Evolutionary conservation across 53 echinoderm and acorn worm species (phyloP).

Genomic region (Echinarachnius parma): DNA sequence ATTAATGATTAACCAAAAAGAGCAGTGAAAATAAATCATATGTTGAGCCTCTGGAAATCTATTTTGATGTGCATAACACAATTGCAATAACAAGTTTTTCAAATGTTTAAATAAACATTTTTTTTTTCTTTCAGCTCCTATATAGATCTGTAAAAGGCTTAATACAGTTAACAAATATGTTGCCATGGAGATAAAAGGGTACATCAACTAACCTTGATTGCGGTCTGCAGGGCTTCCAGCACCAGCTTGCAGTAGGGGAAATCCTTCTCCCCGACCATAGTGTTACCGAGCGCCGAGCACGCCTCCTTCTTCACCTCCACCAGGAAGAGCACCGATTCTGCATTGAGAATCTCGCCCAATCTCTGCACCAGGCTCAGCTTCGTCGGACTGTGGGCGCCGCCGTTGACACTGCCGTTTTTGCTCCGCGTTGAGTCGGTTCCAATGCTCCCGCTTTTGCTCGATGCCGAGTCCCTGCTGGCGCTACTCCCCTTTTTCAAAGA

Average conservation of each 20-base stretch:
- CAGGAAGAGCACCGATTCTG: not conserved
- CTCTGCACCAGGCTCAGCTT: slow-evolving; percentile 49
- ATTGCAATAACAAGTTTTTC: too few species aligned
- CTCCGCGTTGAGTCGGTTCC: slow-evolving; percentile 16
- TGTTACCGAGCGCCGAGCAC: slow-evolving; percentile 41
- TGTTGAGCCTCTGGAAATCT: too few species aligned
- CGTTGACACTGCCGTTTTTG: not conserved
- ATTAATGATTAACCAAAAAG: too few species aligned
- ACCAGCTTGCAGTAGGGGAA: slow-evolving; percentile 65
- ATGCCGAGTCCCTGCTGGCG: not conserved
- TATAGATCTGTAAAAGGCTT: too few species aligned
- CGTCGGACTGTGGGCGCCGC: slow-evolving; percentile 12
- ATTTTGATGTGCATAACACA: too few species aligned
- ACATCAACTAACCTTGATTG: slow-evolving; percentile 29
- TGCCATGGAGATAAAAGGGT: too few species aligned
- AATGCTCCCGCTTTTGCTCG: not conserved
- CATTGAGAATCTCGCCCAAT: slow-evolving; percentile 37
- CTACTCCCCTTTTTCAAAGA: slow-evolving; percentile 5
- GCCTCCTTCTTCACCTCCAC: slow-evolving; percentile 50
- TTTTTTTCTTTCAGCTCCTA: too few species aligned
- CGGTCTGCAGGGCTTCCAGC: slow-evolving; percentile 26
- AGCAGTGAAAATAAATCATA: too few species aligned
- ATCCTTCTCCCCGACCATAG: slow-evolving; percentile 55
- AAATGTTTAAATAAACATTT: too few species aligned
- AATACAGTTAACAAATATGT: too few species aligned